Percentiles rank a stretch among this genome's conserved stretches.
Conservation (phyloP, 2,797 vertebrate genomes). For the Sitta carolinensis region DNA sequence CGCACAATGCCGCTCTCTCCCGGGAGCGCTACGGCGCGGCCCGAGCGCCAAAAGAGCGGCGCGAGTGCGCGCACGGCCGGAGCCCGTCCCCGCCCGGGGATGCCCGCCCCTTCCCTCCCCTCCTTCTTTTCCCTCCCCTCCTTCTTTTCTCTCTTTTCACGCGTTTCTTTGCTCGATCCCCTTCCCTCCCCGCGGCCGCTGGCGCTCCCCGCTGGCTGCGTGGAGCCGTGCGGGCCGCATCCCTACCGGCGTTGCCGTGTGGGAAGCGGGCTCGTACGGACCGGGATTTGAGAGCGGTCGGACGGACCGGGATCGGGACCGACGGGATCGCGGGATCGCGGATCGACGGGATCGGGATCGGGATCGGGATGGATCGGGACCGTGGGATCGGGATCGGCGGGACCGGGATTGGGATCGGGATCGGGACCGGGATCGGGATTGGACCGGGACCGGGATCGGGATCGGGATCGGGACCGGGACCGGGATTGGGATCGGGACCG, state of each 20-base stretch:
- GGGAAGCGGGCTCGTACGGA: neutral
- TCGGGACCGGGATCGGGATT: too few species aligned
- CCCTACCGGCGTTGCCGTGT: accelerated
- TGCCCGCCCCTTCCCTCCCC: neutral
- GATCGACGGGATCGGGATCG: too few species aligned
- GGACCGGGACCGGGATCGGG: too few species aligned
- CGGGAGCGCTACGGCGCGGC: slow-evolving; percentile 33
- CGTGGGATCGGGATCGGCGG: too few species aligned
- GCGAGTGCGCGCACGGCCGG: neutral
- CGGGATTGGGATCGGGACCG: too few species aligned
- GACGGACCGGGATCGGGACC: too few species aligned
- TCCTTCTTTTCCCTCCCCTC: neutral
- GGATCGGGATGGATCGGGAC: too few species aligned
- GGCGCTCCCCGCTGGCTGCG: neutral
- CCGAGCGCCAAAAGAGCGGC: neutral
- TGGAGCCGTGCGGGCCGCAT: neutral
- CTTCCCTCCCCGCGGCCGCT: neutral
- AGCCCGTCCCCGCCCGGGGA: neutral
- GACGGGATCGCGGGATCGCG: too few species aligned
- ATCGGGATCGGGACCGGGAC: too few species aligned
- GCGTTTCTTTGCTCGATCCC: neutral
- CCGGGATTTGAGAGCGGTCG: too few species aligned
- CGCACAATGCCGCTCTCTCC: slow-evolving; percentile 63
- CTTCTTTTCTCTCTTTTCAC: too few species aligned
- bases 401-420: too few species aligned